Evolutionary conservation across 2,113 vertebrate genomes (phyloP), one percentile per base, ranked within the genome.

Genomic region (Erythrocercus mccallii): DNA sequence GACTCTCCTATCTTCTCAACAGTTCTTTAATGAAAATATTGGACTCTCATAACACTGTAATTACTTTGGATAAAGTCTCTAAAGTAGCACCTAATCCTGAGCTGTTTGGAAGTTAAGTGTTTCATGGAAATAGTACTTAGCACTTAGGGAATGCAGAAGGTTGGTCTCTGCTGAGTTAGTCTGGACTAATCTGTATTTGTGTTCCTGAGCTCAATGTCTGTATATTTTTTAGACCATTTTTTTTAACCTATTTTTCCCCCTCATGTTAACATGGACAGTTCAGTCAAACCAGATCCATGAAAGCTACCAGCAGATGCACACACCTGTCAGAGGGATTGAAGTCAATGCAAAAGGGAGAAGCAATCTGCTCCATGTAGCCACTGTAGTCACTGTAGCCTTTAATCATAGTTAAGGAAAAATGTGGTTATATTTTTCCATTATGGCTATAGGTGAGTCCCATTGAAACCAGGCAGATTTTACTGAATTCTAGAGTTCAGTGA

Each of bases 111-210:
- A 91, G 33, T 65, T 72, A 92, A 88, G 42, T 68, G 47, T 47
- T 73, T 86, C 22, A 30, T 84, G 86, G 83, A 94, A 92, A 86
- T 37, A 54, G 19, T 48, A 66, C 66, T 93, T 89, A 86, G 19
- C 37, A 86, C 38, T 12, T 71, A 20, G 31, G 33, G 33, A 65
- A 45, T 70, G 47, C 21, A 58, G 38, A 61, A 51, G 17, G 24
- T 17, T 85, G 42, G 22, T 56, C 33, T 76, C 56, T 92, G 76
- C 33, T 27, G 31, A 71, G 14, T 88, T 86, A 73, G 38, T 79
- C 44, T 72, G 37, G 17, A 18, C 18, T 57, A 60, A 71, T 33
- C 62, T 83, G 57, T 65, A 25, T 25, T 54, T 17, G 15, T 80
- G 10, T 53, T 82, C 20, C 6, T 76, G 11, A 87, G 5, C 11